These are phyloP conservation scores for Jaculus jaculus DNA, from an alignment of 2,113 vertebrate genomes.

Conservation along the genomic window DNA sequence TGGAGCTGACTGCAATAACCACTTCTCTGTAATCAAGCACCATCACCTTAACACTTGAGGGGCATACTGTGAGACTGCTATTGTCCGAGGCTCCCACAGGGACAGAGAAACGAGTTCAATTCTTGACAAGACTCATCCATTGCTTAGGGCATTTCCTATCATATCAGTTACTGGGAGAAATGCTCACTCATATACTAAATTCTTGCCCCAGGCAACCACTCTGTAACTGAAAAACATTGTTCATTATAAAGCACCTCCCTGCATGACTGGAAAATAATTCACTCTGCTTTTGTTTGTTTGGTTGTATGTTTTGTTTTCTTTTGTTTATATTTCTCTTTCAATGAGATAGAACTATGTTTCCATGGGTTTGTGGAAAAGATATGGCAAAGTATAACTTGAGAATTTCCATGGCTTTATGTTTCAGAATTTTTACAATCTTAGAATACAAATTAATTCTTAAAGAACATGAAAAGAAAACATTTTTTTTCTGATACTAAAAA, in stretches of 20 bases:
- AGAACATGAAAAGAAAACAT: slow-evolving; percentile 6
- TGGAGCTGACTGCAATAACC: not conserved
- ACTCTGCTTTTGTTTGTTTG: not conserved
- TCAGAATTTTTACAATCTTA: not conserved
- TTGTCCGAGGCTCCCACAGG: not conserved
- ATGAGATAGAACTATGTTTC: not conserved
- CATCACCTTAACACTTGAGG: not conserved
- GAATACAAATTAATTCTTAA: not conserved
- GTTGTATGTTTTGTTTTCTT: not conserved
- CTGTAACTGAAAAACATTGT: not conserved
- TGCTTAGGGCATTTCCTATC: not conserved
- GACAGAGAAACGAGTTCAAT: not conserved
- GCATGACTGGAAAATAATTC: not conserved
- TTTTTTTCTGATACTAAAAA: not conserved
- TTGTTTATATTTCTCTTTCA: slow-evolving; percentile 10
- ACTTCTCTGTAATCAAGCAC: not conserved
- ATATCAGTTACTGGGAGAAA: not conserved
- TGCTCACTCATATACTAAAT: not conserved
- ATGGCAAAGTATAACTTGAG: not conserved
- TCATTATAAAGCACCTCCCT: not conserved
- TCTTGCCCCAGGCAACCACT: not conserved
- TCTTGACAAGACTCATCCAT: not conserved
- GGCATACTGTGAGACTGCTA: not conserved
- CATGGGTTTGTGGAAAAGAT: not conserved
- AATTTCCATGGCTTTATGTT: not conserved